These are phyloP conservation scores for Magallana angulata DNA, from an alignment of 1,140 invertebrate species.

Conservation along the genomic window DNA sequence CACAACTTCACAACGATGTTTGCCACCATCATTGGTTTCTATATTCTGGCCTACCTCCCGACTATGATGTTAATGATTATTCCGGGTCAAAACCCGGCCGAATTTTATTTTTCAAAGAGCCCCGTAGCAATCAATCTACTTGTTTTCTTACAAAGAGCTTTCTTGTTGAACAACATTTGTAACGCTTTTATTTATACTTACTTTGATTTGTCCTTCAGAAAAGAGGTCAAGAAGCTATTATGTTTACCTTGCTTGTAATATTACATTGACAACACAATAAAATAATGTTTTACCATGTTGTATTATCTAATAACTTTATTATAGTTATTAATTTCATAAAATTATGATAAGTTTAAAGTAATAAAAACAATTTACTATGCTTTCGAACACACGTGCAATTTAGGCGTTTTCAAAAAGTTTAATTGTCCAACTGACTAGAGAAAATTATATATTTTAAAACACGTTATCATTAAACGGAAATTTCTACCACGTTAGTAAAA, in stretches of 20 bases:
- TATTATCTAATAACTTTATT: no score
- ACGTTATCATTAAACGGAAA: no score
- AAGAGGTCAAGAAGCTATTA: slow-evolving; percentile 1
- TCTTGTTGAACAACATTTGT: not conserved
- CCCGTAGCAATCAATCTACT: not conserved
- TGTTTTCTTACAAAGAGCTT: not conserved
- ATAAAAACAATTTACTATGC: no score
- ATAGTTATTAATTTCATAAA: no score
- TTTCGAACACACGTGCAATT: no score
- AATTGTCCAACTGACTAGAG: no score
- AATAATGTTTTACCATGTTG: no score
- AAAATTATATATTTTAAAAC: no score
- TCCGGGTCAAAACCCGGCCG: not conserved
- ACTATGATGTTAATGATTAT: not conserved
- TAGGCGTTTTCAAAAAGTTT: no score
- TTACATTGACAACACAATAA: not conserved
- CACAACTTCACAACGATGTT: slow-evolving; percentile 31
- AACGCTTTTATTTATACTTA: slow-evolving; percentile 29
- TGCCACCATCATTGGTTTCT: not conserved
- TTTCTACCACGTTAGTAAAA: no score
- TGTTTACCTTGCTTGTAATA: not conserved
- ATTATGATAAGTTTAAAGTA: no score
- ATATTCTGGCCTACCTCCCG: not conserved
- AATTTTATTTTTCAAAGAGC: not conserved
- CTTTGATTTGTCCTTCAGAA: slow-evolving; percentile 28